These are phyloP conservation scores for Orthosia cruda DNA, from an alignment of 2,888 invertebrate genomes.

Conservation along the genomic window DNA sequence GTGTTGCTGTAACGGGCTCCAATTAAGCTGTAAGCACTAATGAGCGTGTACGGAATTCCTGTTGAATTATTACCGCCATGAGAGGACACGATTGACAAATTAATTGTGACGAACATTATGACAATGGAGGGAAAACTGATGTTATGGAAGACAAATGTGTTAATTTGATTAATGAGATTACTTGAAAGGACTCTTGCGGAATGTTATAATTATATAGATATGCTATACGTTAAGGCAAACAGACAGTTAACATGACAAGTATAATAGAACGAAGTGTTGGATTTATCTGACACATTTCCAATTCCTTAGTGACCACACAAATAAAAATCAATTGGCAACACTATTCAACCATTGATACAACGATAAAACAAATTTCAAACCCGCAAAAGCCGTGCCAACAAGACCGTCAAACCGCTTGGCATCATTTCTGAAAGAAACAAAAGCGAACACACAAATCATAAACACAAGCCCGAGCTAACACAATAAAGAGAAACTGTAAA, in stretches of 20 bases:
- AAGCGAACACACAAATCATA: conserved; percentile 51
- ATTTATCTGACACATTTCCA: conserved; percentile 33
- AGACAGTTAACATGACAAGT: conserved; percentile 6
- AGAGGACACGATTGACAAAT: conserved; percentile 54
- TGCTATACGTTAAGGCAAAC: neutral
- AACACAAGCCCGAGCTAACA: conserved; percentile 47
- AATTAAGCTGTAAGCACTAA: conserved; percentile 65
- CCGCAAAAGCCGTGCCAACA: conserved; percentile 48
- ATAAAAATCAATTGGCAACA: conserved; percentile 56
- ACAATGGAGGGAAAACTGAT: conserved; percentile 28
- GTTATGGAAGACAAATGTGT: conserved; percentile 15
- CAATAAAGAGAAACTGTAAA: conserved; percentile 56
- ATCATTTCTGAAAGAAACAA: conserved; percentile 33
- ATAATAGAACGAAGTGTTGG: neutral
- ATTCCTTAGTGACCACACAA: conserved; percentile 18
- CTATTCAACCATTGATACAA: conserved; percentile 38
- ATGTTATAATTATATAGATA: neutral
- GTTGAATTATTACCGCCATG: conserved; percentile 45
- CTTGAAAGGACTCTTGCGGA: neutral
- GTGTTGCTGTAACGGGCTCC: conserved; percentile 55
- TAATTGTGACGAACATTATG: conserved; percentile 49
- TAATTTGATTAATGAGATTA: conserved; percentile 16
- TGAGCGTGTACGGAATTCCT: conserved; percentile 47
- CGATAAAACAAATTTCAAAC: conserved; percentile 45
- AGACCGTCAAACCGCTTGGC: conserved; percentile 41